These are phyloP conservation scores for Chrysoperla carnea DNA, from an alignment of 1,140 invertebrate genomes.

Conservation along the genomic window DNA sequence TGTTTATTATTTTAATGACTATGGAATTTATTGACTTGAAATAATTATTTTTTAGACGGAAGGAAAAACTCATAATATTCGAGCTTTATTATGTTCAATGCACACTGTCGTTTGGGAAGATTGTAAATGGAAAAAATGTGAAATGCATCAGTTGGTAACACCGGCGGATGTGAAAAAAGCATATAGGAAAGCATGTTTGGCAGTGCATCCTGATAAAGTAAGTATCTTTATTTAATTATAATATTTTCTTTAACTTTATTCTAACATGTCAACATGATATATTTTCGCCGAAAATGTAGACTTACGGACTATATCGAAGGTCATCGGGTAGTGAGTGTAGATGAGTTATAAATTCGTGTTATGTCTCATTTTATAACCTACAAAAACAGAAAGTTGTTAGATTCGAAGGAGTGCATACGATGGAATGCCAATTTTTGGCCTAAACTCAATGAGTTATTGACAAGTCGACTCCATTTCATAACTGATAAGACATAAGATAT, in stretches of 20 bases:
- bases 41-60: constrained; percentile 45
- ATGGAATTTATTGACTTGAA: background rate
- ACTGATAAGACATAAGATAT: too few relatives aligned
- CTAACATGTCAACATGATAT: too few relatives aligned
- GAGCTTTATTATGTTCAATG: constrained; percentile 84
- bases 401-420: too few relatives aligned
- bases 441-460: too few relatives aligned
- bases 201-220: constrained; percentile 98
- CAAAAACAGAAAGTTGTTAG: too few relatives aligned
- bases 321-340: background rate
- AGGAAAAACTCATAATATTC: constrained; percentile 92
- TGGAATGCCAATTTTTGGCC: too few relatives aligned
- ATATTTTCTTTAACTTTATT: background rate
- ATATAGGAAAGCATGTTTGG: constrained; percentile 88
- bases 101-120: constrained; percentile 90
- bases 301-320: background rate
- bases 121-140: constrained; percentile 77
- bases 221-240: constrained; percentile 5
- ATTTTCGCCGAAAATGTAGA: too few relatives aligned
- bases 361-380: too few relatives aligned
- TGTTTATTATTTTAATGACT: constrained; percentile 2
- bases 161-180: constrained; percentile 87
- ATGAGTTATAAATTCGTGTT: background rate
- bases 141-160: constrained; percentile 87
- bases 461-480: too few relatives aligned